Evolutionary conservation across 2,797 vertebrate species (phyloP).

Genomic region (Aulostomus chinensis): DNA sequence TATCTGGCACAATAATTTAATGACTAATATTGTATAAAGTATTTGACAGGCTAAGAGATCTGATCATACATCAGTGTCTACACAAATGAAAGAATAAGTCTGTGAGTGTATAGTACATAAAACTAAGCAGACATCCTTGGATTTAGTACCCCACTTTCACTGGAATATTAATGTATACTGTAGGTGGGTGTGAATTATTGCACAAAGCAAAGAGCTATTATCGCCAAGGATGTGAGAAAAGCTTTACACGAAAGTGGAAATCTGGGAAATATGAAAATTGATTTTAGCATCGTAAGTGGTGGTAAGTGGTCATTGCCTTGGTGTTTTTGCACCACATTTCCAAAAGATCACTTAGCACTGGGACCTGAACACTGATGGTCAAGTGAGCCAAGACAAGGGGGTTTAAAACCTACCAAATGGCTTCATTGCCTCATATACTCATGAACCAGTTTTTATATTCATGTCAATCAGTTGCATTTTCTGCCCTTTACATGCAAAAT

Average conservation of each 20-base stretch:
- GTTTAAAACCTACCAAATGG: background rate
- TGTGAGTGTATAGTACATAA: background rate
- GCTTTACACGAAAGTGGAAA: conserved; percentile 35
- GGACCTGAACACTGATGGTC: conserved; percentile 3
- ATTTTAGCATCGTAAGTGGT: conserved; percentile 43
- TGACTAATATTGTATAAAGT: too few relatives aligned
- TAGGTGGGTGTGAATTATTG: conserved; percentile 42
- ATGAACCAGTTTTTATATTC: too few relatives aligned
- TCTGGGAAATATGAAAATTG: conserved; percentile 35
- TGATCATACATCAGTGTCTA: too few relatives aligned
- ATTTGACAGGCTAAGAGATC: too few relatives aligned
- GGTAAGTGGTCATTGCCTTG: conserved; percentile 28
- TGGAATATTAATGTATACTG: conserved; percentile 27
- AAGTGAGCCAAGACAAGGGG: background rate
- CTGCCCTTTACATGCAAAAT: too few relatives aligned
- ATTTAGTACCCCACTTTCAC: conserved; percentile 4
- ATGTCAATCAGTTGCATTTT: too few relatives aligned
- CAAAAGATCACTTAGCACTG: conserved; percentile 11
- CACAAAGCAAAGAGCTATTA: conserved; percentile 25
- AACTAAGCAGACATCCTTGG: background rate
- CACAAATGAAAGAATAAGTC: too few relatives aligned
- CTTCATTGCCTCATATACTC: too few relatives aligned
- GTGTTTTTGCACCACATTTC: conserved; percentile 32
- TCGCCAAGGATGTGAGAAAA: conserved; percentile 52
- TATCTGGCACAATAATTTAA: background rate